phyloP scores from a whole-genome alignment of 2,888 invertebrate species.

The Ormyrus pomaceus region DNA sequence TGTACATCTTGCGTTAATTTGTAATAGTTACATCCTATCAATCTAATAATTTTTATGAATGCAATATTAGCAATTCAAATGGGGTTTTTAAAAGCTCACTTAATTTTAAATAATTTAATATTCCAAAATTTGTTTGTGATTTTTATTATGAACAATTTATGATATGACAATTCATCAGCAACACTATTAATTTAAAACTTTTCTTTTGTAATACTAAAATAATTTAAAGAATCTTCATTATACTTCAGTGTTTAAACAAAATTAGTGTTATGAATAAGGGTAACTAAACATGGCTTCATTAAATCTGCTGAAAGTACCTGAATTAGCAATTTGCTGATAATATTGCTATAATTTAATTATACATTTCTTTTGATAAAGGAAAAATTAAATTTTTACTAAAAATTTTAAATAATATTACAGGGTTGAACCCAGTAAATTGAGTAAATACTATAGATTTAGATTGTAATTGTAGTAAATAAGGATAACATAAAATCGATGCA shows the following conservation, averaged over 20 bases:
- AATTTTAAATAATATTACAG: constrained; percentile 33
- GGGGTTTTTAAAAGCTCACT: constrained; percentile 1
- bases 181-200: no score
- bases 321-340: background rate
- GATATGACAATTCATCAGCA: background rate
- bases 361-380: constrained; percentile 6
- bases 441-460: constrained; percentile 46
- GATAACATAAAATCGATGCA: constrained; percentile 52
- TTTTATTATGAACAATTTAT: background rate
- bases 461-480: constrained; percentile 49
- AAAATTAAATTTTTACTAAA: constrained; percentile 21
- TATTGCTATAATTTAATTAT: background rate
- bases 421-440: constrained; percentile 41
- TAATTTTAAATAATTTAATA: constrained; percentile 3
- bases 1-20: constrained; percentile 44
- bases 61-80: constrained; percentile 1
- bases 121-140: background rate
- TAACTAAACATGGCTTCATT: no score
- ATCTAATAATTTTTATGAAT: constrained; percentile 16
- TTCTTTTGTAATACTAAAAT: no score
- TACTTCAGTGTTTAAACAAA: no score
- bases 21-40: constrained; percentile 33
- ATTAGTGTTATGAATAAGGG: no score
- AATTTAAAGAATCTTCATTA: no score
- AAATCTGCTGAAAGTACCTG: background rate